phyloP scores from a whole-genome alignment of 2,888 invertebrate genomes.

The Metopia argyrocephala region DNA sequence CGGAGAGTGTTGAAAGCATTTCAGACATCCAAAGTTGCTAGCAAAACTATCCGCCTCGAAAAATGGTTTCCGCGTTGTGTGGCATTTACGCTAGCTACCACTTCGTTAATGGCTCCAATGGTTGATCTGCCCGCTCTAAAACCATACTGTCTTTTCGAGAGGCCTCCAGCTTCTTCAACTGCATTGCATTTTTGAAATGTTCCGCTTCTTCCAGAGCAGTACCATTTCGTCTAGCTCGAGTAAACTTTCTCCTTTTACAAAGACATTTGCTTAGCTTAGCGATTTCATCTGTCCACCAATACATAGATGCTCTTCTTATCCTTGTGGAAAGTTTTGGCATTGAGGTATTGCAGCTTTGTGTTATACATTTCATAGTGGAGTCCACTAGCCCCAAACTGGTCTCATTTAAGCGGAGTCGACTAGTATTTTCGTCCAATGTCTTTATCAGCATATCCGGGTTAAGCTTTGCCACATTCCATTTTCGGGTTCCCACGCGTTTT shows the following conservation, averaged over 20 bases:
- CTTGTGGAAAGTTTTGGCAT: too few species aligned
- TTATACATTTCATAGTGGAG: too few species aligned
- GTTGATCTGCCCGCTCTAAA: constrained; percentile 31
- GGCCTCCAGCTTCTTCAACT: not conserved
- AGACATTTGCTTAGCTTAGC: not conserved
- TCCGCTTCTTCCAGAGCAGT: not conserved
- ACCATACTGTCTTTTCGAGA: constrained; percentile 27
- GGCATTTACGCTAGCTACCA: not conserved
- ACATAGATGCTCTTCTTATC: too few species aligned
- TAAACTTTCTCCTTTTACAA: not conserved
- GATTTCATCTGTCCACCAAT: not conserved
- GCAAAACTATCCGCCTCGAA: constrained; percentile 7
- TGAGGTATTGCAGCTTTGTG: not conserved
- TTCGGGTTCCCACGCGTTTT: too few species aligned
- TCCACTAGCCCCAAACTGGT: too few species aligned
- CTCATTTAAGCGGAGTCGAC: too few species aligned
- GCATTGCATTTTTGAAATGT: not conserved
- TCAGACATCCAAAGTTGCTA: constrained; percentile 36
- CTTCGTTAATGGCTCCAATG: constrained; percentile 31
- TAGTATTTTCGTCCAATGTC: too few species aligned
- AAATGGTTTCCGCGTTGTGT: constrained; percentile 16
- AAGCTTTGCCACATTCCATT: too few species aligned
- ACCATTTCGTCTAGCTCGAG: not conserved
- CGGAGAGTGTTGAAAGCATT: constrained; percentile 37
- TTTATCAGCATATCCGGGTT: too few species aligned